A percentile compares a stretch with the other conserved stretches of the same genome.
phyloP scores from a whole-genome alignment of 2,113 vertebrate species.

The Coreoperca whiteheadi region DNA sequence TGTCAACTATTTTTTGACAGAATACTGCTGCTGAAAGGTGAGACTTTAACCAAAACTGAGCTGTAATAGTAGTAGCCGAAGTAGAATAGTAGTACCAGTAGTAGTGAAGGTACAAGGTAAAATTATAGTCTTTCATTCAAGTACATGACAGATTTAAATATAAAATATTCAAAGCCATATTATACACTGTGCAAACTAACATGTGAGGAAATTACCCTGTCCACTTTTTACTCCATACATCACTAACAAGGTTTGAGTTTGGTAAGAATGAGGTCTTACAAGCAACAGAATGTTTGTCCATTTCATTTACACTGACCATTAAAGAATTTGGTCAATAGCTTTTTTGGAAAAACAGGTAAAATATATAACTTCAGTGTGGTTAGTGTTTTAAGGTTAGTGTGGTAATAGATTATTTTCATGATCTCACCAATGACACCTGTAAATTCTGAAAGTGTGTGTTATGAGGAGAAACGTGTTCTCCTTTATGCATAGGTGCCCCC shows the following conservation, averaged over 20 bases:
- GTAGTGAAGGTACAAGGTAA: constrained; percentile 29
- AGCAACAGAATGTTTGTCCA: constrained; percentile 19
- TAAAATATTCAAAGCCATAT: constrained; percentile 64
- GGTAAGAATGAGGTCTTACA: constrained; percentile 9
- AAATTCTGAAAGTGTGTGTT: constrained; percentile 34
- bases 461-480: constrained; percentile 27
- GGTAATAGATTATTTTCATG: constrained; percentile 49
- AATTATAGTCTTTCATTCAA: constrained; percentile 51
- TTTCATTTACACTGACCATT: constrained; percentile 38
- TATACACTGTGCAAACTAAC: constrained; percentile 78
- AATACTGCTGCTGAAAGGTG: constrained; percentile 77
- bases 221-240: constrained; percentile 41
- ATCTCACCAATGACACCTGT: constrained; percentile 81
- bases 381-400: constrained; percentile 51
- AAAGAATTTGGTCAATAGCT: constrained; percentile 54
- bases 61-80: background rate
- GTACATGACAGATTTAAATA: constrained; percentile 60
- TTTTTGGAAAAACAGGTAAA: constrained; percentile 47
- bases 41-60: constrained; percentile 48
- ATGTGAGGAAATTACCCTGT: constrained; percentile 70
- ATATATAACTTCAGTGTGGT: constrained; percentile 37
- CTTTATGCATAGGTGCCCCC: constrained; percentile 90
- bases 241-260: constrained; percentile 22
- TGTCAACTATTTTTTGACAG: constrained; percentile 48
- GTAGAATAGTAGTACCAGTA: background rate